phyloP scores from a whole-genome alignment of 2,888 invertebrate species.

The Salticus scenicus region DNA sequence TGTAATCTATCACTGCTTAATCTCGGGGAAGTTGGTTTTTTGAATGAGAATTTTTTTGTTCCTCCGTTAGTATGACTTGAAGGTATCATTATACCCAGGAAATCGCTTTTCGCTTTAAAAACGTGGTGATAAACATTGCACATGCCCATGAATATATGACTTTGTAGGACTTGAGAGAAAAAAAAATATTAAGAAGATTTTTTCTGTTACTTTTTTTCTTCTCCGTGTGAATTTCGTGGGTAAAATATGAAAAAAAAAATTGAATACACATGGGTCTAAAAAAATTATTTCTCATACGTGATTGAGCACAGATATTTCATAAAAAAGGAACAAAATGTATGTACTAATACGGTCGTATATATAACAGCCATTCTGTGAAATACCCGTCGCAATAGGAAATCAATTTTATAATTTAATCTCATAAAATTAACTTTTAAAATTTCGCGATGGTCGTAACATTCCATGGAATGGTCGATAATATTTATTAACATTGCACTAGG shows the following conservation, averaged over 20 bases:
- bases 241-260: not conserved
- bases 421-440: too few species aligned
- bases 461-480: too few species aligned
- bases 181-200: not conserved
- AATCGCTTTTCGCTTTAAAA: not conserved
- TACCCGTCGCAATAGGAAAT: too few species aligned
- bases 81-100: slow-evolving; percentile 3
- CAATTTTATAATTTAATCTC: too few species aligned
- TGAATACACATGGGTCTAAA: not conserved
- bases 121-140: slow-evolving; percentile 7
- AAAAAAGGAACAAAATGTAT: too few species aligned
- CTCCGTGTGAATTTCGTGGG: not conserved
- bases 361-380: too few species aligned
- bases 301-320: too few species aligned
- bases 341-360: too few species aligned
- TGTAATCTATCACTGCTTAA: slow-evolving; percentile 65
- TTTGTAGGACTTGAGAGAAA: not conserved
- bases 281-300: not conserved
- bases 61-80: not conserved
- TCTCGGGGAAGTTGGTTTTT: slow-evolving; percentile 39
- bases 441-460: too few species aligned
- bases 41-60: not conserved
- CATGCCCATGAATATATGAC: slow-evolving; percentile 14
- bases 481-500: too few species aligned
- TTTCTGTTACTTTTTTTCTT: not conserved